Base-by-base conservation (phyloP, 2,797 vertebrate species). In the Hapalemur alaotrensis region DNA sequence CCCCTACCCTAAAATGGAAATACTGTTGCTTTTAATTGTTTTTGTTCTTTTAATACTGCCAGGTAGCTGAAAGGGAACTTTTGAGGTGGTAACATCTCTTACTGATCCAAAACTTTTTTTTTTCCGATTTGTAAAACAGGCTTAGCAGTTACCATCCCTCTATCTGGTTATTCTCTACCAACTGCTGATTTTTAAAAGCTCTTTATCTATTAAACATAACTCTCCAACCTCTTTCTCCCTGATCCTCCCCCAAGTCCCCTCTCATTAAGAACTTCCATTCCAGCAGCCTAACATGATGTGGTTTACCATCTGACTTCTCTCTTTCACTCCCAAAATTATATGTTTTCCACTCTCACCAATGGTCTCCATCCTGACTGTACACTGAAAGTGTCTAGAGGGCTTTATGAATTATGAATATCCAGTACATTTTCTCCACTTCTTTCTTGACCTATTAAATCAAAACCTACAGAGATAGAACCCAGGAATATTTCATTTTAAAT, bases 1-100 rank as follows among this genome's bases (percentile, higher is more conserved):
- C 20, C 4, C 23, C 35, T 38, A 17, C 7, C 14, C 73, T 75
- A 59, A 12, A 85, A 92, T 93, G 59, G 61, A 87, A 94, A 88
- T 59, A 80, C 22, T 88, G 81, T 76, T 88, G 32, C 54, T 91
- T 97, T 93, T 85, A 67, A 88, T 75, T 93, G 57, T 63, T 92
- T 85, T 81, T 72, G 32, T 94, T 88, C 48, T 95, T 94, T 93
- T 73, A 91, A 95, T 91, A 48, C 17, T 70, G 8, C 43, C 32
- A 86, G 54, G 46, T 48, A 95, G 52, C 81, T 43, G 22, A 81
- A 92, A 93, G 83, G 22, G 30, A 63, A 89, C 13, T 61, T 96
- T 79, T 67, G 41, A 87, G 43, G 41, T 76, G 46, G 46, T 28
- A 65, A 46, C 35, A 46, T 72, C 79, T 92, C 15, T 91, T 91